Percentiles rank a stretch among this genome's conserved stretches.
Evolutionary conservation across 2,113 vertebrate species (phyloP).

Genomic region (Phoxinus phoxinus): DNA sequence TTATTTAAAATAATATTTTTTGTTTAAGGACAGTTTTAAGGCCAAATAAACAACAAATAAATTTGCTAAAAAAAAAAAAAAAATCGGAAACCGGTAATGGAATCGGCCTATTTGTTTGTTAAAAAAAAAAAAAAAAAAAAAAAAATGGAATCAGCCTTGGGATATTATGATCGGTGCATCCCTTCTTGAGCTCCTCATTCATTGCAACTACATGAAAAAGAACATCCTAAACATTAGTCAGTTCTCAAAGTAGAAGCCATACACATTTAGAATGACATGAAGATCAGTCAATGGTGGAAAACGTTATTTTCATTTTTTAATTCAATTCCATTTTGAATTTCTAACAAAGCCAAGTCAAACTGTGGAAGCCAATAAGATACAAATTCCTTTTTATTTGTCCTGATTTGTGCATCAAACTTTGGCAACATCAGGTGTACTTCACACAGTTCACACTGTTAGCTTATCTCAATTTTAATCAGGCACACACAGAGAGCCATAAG

Average conservation of each 20-base stretch:
- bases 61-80: too few species aligned
- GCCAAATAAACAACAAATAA: too few species aligned
- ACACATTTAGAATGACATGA: background rate
- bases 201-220: background rate
- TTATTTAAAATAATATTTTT: too few species aligned
- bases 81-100: too few species aligned
- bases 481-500: slow-evolving; percentile 12
- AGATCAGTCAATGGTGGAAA: background rate
- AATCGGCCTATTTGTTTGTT: too few species aligned
- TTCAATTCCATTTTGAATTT: background rate
- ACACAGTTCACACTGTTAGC: slow-evolving; percentile 28
- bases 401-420: background rate
- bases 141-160: too few species aligned
- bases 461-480: background rate
- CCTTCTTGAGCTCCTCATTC: background rate
- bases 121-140: too few species aligned
- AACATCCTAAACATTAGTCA: background rate
- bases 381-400: background rate
- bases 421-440: slow-evolving; percentile 25
- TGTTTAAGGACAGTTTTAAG: too few species aligned
- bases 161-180: too few species aligned
- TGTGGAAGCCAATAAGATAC: slow-evolving; percentile 12
- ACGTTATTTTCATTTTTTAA: background rate
- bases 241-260: slow-evolving; percentile 1
- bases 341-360: background rate